Base-by-base conservation (phyloP, 2,113 vertebrate genomes). In the Sturnus vulgaris region DNA sequence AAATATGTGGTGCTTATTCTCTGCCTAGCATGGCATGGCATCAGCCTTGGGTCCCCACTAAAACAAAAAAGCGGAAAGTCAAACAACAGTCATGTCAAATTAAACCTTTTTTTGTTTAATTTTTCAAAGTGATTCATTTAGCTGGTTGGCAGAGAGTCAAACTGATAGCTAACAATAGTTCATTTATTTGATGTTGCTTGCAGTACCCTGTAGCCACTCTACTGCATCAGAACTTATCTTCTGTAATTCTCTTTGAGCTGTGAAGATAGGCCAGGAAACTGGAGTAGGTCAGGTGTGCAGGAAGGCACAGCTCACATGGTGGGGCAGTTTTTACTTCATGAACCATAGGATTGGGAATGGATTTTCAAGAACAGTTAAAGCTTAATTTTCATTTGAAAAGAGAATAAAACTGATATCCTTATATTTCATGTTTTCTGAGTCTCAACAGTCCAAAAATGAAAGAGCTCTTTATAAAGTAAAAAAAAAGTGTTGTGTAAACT, bases 41-140 rank as follows among this genome's bases (percentile, higher is more conserved):
- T 93, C 55, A 89, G 61, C 44, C 25, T 25, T 91, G 61, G 61
- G 72, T 93, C 24, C 57, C 60, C 82, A 86, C 90, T 92, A 90
- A 92, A 95, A 95, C 82, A 95, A 88, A 90, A 91, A 95, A 80
- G 66, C 11, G 47, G 82, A 95, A 97, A 96, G 86, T 92, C 95
- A 97, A 97, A 96, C 86, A 94, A 79, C 55, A 95, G 77, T 84
- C 88, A 70, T 95, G 94, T 96, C 93, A 94, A 96, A 95, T 95
- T 89, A 94, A 93, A 93, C 60, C 44, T 92, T 65, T 92, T 94
- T 82, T 88, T 88, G 94, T 96, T 96, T 95, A 91, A 93, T 95
- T 94, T 97, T 94, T 96, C 89, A 93, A 93, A 95, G 88, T 93
- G 95, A 95, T 95, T 95, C 15, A 95, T 96, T 94, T 92, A 91